Conservation (phyloP, 2,888 invertebrate genomes). For the Noctuana brunneofusca region DNA sequence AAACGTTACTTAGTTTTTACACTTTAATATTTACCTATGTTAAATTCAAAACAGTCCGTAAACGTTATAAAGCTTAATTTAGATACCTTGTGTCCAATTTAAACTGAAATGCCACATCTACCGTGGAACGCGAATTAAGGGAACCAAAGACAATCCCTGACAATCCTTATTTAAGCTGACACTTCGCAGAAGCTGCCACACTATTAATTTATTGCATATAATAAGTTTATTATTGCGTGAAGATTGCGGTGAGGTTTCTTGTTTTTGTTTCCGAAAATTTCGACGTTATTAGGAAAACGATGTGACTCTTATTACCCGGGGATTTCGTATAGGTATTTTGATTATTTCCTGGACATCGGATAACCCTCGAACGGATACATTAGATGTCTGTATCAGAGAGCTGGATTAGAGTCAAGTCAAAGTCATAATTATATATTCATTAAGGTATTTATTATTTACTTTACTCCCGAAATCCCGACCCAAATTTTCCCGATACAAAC, state of each 20-base stretch:
- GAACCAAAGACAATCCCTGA: slow-evolving; percentile 1
- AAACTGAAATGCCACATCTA: background rate
- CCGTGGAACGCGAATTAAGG: background rate
- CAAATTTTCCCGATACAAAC: no score
- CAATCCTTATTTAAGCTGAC: slow-evolving; percentile 8
- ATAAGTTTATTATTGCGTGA: slow-evolving; percentile 5
- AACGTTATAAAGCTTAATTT: slow-evolving; percentile 11
- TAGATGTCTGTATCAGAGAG: no score
- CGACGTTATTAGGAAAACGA: background rate
- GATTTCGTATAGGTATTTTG: no score
- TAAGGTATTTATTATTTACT: no score
- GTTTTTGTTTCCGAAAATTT: background rate
- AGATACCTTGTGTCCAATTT: slow-evolving; percentile 8
- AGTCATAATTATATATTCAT: no score
- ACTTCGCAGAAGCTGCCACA: slow-evolving; percentile 3
- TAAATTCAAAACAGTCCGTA: background rate
- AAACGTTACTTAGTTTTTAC: background rate
- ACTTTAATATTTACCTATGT: background rate
- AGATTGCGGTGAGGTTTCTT: background rate
- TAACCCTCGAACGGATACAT: no score
- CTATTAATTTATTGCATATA: slow-evolving; percentile 11
- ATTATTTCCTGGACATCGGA: no score
- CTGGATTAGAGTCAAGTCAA: no score
- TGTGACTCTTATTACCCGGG: background rate
- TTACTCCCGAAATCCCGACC: no score